Evolutionary conservation across 2,797 vertebrate genomes (phyloP).

Genomic region (Gadopsis bispinosus): DNA sequence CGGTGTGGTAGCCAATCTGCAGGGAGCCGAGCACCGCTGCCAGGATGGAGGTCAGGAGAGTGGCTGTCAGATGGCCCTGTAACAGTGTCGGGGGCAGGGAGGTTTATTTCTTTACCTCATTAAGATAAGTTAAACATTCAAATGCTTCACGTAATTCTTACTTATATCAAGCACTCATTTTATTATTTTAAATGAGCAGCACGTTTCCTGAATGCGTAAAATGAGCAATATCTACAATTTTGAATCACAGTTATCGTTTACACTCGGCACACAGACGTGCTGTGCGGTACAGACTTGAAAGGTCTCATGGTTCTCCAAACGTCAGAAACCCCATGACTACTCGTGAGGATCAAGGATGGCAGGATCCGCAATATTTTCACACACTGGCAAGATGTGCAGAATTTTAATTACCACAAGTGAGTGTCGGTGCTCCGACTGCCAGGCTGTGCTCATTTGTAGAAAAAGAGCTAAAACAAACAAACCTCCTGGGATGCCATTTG

Average conservation of each 20-base stretch:
- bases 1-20: slow-evolving; percentile 88
- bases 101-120: neutral
- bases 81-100: neutral
- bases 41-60: slow-evolving; percentile 83
- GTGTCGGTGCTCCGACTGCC: slow-evolving; percentile 7
- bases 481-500: slow-evolving; percentile 81
- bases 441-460: neutral
- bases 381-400: slow-evolving; percentile 36
- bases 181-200: neutral
- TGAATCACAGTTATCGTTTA: neutral
- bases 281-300: neutral
- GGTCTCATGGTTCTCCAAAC: neutral
- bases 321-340: slow-evolving; percentile 6
- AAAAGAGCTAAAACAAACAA: slow-evolving; percentile 41
- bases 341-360: slow-evolving; percentile 27
- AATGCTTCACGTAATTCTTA: neutral
- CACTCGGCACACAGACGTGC: neutral
- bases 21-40: slow-evolving; percentile 85
- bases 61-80: slow-evolving; percentile 80
- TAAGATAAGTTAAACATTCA: neutral
- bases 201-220: neutral
- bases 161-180: neutral
- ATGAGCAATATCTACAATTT: neutral
- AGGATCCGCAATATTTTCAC: slow-evolving; percentile 41
- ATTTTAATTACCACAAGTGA: slow-evolving; percentile 30